Conservation (phyloP, 1,140 invertebrate species). For the Nephotettix cincticeps region DNA sequence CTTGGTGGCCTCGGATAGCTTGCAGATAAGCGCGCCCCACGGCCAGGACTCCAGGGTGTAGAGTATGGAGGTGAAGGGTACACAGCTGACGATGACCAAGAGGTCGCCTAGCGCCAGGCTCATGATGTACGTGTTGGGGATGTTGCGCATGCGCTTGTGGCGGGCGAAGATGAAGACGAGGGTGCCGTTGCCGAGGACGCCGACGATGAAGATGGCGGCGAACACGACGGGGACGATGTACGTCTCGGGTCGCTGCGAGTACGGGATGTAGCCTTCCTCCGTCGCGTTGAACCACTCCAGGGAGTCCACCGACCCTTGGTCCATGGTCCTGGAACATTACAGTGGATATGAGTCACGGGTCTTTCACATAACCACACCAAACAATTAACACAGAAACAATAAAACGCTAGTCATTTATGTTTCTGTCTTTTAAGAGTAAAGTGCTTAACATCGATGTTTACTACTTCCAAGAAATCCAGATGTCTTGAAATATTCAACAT, state of each 20-base stretch:
- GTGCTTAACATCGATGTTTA: no score
- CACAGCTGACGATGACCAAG: slow-evolving; percentile 78
- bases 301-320: not conserved
- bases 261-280: slow-evolving; percentile 59
- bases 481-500: no score
- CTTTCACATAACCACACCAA: no score
- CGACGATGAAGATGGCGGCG: slow-evolving; percentile 82
- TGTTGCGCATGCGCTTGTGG: slow-evolving; percentile 78
- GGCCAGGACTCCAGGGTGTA: slow-evolving; percentile 87
- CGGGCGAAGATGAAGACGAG: slow-evolving; percentile 78
- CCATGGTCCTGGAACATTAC: slow-evolving; percentile 1
- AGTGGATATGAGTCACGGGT: no score
- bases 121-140: slow-evolving; percentile 85
- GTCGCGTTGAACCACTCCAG: slow-evolving; percentile 37
- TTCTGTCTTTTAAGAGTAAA: no score
- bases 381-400: no score
- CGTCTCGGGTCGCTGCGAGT: slow-evolving; percentile 71
- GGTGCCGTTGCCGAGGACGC: slow-evolving; percentile 85
- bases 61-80: slow-evolving; percentile 82
- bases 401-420: no score
- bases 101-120: slow-evolving; percentile 71
- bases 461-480: no score
- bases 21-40: slow-evolving; percentile 77
- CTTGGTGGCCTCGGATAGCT: slow-evolving; percentile 80
- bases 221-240: slow-evolving; percentile 85